Conservation (phyloP, 2,888 invertebrate species). For the Ophioninae sp. region DNA sequence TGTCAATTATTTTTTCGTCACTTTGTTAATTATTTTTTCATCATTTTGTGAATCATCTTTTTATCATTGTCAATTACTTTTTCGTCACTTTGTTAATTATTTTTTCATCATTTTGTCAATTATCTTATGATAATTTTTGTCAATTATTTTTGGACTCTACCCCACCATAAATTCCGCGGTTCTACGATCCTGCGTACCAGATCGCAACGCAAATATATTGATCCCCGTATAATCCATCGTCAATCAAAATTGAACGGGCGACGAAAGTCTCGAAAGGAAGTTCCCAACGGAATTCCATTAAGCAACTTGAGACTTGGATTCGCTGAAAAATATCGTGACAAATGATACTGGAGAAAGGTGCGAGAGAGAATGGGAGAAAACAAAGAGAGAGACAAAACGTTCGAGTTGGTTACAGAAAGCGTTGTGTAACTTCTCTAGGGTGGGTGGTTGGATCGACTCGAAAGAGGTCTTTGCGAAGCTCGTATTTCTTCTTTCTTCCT, state of each 20-base stretch:
- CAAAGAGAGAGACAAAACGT: not conserved
- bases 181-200: constrained; percentile 23
- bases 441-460: constrained; percentile 45
- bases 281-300: constrained; percentile 15
- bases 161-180: not conserved
- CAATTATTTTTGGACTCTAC: too few relatives aligned
- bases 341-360: constrained; percentile 8
- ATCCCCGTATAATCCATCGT: constrained; percentile 18
- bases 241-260: not conserved
- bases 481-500: constrained; percentile 41
- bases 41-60: too few relatives aligned
- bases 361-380: constrained; percentile 1
- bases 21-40: too few relatives aligned
- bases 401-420: constrained; percentile 46
- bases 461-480: constrained; percentile 50
- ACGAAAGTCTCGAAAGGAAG: not conserved
- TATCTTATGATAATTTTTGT: too few relatives aligned
- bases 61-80: too few relatives aligned
- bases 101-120: too few relatives aligned
- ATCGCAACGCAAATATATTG: constrained; percentile 9
- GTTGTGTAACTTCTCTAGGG: constrained; percentile 51
- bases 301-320: constrained; percentile 15
- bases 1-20: too few relatives aligned
- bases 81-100: too few relatives aligned
- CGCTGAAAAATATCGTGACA: constrained; percentile 13